phyloP scores from a whole-genome alignment of 2,888 invertebrate genomes.

The Melieria omissa region DNA sequence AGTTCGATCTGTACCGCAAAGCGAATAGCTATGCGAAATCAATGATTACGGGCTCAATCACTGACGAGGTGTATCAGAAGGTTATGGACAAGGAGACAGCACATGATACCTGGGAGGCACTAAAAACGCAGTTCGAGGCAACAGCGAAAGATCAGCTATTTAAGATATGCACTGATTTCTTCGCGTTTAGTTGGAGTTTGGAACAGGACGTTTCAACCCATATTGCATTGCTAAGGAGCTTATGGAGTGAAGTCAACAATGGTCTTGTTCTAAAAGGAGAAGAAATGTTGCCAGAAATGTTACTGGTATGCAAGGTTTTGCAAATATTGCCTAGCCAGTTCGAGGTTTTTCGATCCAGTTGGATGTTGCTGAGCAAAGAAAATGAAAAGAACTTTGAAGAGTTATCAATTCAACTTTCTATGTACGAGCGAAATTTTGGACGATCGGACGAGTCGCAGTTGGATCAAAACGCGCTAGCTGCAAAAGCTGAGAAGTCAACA shows the following conservation, averaged over 20 bases:
- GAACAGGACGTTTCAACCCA: slow-evolving; percentile 53
- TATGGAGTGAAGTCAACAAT: too few relatives aligned
- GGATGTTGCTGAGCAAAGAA: too few relatives aligned
- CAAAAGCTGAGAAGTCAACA: too few relatives aligned
- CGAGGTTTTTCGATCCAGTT: too few relatives aligned
- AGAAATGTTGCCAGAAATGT: slow-evolving; percentile 44
- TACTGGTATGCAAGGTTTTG: slow-evolving; percentile 50
- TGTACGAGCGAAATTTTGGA: too few relatives aligned
- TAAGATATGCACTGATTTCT: slow-evolving; percentile 55
- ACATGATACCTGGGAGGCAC: slow-evolving; percentile 51
- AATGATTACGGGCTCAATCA: slow-evolving; percentile 54
- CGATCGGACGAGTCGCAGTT: too few relatives aligned
- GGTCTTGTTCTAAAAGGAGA: slow-evolving; percentile 23
- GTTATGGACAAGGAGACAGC: slow-evolving; percentile 58
- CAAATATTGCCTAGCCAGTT: slow-evolving; percentile 45
- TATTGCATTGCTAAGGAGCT: slow-evolving; percentile 48
- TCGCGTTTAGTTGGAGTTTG: slow-evolving; percentile 52
- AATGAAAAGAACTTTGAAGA: too few relatives aligned
- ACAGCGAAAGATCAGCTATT: slow-evolving; percentile 56
- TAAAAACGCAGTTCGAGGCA: slow-evolving; percentile 50
- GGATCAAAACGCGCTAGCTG: too few relatives aligned
- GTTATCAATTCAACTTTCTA: too few relatives aligned
- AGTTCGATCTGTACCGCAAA: slow-evolving; percentile 49
- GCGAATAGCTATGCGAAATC: slow-evolving; percentile 59
- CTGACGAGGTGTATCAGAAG: slow-evolving; percentile 55